Evolutionary conservation across 2,113 vertebrate genomes (phyloP).

Genomic region (Canis aureus): DNA sequence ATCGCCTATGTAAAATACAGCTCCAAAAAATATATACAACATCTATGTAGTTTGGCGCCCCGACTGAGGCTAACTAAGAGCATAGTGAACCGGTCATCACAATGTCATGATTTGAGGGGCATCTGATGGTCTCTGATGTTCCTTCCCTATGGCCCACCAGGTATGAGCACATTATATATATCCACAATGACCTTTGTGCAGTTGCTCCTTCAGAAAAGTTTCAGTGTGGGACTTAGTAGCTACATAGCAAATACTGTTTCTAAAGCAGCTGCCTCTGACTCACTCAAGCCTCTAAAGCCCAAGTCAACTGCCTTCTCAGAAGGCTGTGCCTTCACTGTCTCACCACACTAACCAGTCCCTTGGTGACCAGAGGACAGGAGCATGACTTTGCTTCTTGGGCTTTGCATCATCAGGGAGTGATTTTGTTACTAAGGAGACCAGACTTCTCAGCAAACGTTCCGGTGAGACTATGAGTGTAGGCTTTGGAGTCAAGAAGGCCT

Average conservation of each 20-base stretch:
- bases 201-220: background rate
- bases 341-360: background rate
- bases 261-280: background rate
- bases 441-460: background rate
- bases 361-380: background rate
- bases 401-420: background rate
- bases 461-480: background rate
- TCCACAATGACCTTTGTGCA: too few species aligned
- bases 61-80: background rate
- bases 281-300: background rate
- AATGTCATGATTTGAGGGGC: background rate
- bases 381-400: background rate
- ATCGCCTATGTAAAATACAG: background rate
- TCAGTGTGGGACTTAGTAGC: background rate
- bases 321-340: background rate
- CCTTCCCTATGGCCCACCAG: background rate
- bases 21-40: background rate
- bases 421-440: background rate
- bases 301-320: too few species aligned
- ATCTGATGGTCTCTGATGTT: background rate
- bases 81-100: background rate
- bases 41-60: background rate
- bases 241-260: background rate
- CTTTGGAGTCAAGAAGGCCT: background rate
- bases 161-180: background rate